These are phyloP conservation scores for Linnaemya vulpina DNA, from an alignment of 2,888 invertebrate species.

Conservation along the genomic window DNA sequence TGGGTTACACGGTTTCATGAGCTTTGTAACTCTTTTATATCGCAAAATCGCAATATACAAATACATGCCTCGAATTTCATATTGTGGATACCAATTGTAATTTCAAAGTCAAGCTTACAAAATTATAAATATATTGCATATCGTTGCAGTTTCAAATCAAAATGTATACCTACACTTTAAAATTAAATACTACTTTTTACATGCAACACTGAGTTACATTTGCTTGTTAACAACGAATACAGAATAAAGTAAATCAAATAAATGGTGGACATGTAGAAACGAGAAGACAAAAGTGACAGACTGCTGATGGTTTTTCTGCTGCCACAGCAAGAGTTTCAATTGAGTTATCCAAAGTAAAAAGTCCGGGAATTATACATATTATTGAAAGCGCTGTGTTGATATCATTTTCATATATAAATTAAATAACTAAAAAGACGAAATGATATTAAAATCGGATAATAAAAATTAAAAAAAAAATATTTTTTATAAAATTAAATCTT, in stretches of 20 bases:
- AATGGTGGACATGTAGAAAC: slow-evolving; percentile 40
- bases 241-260: slow-evolving; percentile 64
- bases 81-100: no score
- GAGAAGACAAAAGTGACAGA: slow-evolving; percentile 64
- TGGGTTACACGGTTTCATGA: no score
- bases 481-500: slow-evolving; percentile 5
- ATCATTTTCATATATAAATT: slow-evolving; percentile 44
- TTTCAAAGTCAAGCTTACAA: no score
- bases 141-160: not conserved
- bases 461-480: slow-evolving; percentile 16
- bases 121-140: no score
- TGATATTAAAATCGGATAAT: not conserved
- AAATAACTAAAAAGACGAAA: slow-evolving; percentile 36
- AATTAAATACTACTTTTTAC: slow-evolving; percentile 38
- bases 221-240: slow-evolving; percentile 58
- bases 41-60: no score
- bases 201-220: slow-evolving; percentile 68
- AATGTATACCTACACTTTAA: not conserved
- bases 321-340: slow-evolving; percentile 68
- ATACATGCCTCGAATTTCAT: no score
- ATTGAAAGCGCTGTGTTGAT: slow-evolving; percentile 65
- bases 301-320: slow-evolving; percentile 64
- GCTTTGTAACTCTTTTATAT: no score
- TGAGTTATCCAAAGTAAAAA: slow-evolving; percentile 74
- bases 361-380: slow-evolving; percentile 73